Percentiles rank a stretch among this genome's conserved stretches.
These are phyloP conservation scores for Chrosomus eos DNA, from an alignment of 2,797 vertebrate genomes.

Conservation along the genomic window DNA sequence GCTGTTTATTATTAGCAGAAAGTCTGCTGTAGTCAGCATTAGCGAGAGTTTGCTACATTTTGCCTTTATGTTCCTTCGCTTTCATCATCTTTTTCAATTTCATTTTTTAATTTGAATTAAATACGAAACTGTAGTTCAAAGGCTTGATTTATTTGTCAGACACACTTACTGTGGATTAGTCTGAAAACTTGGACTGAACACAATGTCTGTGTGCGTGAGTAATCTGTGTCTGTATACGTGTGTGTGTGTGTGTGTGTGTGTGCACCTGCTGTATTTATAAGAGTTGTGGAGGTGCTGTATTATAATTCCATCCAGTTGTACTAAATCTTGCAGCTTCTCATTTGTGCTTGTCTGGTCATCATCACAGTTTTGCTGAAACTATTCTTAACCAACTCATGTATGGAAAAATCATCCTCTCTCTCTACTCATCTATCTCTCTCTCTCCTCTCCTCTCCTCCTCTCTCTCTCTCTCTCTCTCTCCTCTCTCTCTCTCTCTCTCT, in stretches of 20 bases:
- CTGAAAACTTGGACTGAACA: not conserved
- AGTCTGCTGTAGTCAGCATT: not conserved
- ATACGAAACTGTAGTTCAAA: not conserved
- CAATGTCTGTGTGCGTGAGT: not conserved
- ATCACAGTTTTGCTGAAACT: not conserved
- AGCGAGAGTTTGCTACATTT: not conserved
- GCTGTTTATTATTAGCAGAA: constrained; percentile 25
- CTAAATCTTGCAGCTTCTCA: not conserved
- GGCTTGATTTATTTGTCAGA: constrained; percentile 1
- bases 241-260: not conserved
- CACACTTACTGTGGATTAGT: constrained; percentile 17
- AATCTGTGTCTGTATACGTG: not conserved
- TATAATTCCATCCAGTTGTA: constrained; percentile 2
- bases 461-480: too few relatives aligned
- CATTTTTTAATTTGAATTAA: constrained; percentile 11
- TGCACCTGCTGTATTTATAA: not conserved
- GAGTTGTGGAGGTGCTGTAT: not conserved
- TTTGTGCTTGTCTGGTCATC: constrained; percentile 33
- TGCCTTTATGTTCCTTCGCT: not conserved
- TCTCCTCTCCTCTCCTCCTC: not conserved
- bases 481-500: not conserved
- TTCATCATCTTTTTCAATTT: constrained; percentile 24
- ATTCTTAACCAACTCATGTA: constrained; percentile 13
- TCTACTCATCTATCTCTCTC: not conserved
- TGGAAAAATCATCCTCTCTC: not conserved